phyloP scores from a whole-genome alignment of 2,797 vertebrate genomes.

The Tolypeutes matacus region DNA sequence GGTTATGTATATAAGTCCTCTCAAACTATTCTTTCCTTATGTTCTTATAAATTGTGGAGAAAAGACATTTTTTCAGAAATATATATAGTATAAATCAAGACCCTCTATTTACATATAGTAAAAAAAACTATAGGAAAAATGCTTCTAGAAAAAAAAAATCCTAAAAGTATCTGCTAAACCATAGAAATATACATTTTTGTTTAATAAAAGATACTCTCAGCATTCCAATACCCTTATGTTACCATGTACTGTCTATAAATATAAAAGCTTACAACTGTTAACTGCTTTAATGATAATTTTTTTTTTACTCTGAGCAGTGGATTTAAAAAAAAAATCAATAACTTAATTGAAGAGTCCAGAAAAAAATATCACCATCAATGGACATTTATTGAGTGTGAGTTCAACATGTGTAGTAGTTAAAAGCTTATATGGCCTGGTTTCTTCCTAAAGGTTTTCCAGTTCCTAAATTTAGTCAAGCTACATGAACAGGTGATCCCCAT shows the following conservation, averaged over 20 bases:
- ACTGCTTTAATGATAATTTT: background rate
- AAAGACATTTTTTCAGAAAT: slow-evolving; percentile 52
- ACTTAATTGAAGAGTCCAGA: slow-evolving; percentile 36
- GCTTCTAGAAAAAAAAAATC: background rate
- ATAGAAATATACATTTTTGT: slow-evolving; percentile 7
- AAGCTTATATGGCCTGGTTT: background rate
- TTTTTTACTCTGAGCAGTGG: slow-evolving; percentile 23
- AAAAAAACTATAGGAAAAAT: background rate
- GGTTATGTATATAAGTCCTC: background rate
- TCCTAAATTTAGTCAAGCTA: background rate
- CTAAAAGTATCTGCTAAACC: slow-evolving; percentile 41
- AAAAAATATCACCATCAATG: slow-evolving; percentile 50
- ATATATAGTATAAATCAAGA: slow-evolving; percentile 11
- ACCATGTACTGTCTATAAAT: background rate
- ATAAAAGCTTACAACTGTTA: background rate
- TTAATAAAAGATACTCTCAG: slow-evolving; percentile 51
- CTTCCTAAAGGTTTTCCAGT: background rate
- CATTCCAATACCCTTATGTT: slow-evolving; percentile 1
- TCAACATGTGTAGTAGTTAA: background rate
- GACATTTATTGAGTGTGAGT: background rate
- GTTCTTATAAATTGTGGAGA: slow-evolving; percentile 17
- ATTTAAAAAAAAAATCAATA: slow-evolving; percentile 24
- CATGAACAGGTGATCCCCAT: background rate
- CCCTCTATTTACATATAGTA: slow-evolving; percentile 13
- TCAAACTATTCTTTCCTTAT: background rate